Evolutionary conservation across 2,113 vertebrate genomes (phyloP).

Genomic region (Castor canadensis): DNA sequence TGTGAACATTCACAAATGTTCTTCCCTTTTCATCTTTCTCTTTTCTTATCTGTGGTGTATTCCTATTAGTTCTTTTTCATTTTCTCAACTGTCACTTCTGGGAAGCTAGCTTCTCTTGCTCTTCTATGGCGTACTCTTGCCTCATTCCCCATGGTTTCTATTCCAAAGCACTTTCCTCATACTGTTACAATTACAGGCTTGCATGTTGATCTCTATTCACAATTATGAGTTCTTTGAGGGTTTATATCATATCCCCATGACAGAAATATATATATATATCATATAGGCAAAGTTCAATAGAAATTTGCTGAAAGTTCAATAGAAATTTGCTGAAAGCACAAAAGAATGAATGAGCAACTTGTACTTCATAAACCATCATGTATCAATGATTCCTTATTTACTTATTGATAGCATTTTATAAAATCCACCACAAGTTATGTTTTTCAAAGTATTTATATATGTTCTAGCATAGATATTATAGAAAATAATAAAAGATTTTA

Average conservation of each 20-base stretch:
- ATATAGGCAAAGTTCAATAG: too few species aligned
- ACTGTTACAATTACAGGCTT: background rate
- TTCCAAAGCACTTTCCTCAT: background rate
- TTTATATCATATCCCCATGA: background rate
- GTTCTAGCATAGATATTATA: background rate
- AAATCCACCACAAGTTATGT: background rate
- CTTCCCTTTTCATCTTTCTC: background rate
- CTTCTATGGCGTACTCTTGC: background rate
- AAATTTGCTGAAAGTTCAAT: background rate
- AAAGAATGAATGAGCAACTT: background rate
- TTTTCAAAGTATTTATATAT: background rate
- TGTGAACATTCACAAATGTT: background rate
- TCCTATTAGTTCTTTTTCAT: background rate
- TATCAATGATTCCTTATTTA: background rate
- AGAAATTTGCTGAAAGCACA: background rate
- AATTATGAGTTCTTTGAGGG: background rate
- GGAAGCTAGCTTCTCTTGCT: background rate
- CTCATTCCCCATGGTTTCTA: too few species aligned
- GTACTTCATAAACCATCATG: background rate
- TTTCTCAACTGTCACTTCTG: background rate
- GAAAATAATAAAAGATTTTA: background rate
- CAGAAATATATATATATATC: too few species aligned
- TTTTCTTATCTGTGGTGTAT: background rate
- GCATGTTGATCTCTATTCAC: background rate
- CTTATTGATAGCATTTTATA: background rate